Evolutionary conservation across 2,113 vertebrate species (phyloP), one percentile per base, ranked within the genome.

Genomic region (Phrynocephalus versicolor): DNA sequence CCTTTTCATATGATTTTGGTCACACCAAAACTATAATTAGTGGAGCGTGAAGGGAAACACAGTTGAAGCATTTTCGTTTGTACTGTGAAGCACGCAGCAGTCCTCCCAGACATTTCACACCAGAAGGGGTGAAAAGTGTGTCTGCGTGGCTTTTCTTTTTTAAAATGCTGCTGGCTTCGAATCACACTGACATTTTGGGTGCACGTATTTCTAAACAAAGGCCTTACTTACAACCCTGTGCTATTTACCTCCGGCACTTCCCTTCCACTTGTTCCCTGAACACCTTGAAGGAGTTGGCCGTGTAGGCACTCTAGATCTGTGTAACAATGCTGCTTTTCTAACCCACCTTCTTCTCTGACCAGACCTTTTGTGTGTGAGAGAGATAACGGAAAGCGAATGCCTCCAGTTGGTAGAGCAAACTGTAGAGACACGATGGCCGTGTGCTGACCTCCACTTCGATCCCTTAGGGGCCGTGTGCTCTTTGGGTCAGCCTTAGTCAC

Each of bases 1-100:
- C 51, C 87, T 87, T 82, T 78, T 83, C 39, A 75, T 84, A 69
- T 2, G 14, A 67, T 67, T 92, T 92, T 67, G 89, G 88, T 88
- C 58, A 21, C 85, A 87, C 74, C 79, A 89, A 87, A 90, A 76
- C 41, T 67, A 77, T 87, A 82, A 82, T 51, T 13, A 0, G 78
- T 71, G 84, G 88, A 82, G 91, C 64, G 79, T 45, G 81, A 81
- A 76, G 41, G 5, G 37, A 81, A 62, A 72, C 70, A 75, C 87
- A 86, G 79, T 81, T 37, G 60, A 86, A 89, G 30, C 0, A 0
- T 10, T 71, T 0, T 35, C 83, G 85, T 57, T 45, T 23, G 33
- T n/a, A 14, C 83, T 82, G 77, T 74, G 21, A 69, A 76, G 77
- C 64, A 41, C 27, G 41, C 25, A 62, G 12, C 27, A 72, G 58